A percentile compares a stretch with the other conserved stretches of the same genome.
Conservation (phyloP, 2,888 invertebrate genomes). For the Sphaerophoria rueppellii region DNA sequence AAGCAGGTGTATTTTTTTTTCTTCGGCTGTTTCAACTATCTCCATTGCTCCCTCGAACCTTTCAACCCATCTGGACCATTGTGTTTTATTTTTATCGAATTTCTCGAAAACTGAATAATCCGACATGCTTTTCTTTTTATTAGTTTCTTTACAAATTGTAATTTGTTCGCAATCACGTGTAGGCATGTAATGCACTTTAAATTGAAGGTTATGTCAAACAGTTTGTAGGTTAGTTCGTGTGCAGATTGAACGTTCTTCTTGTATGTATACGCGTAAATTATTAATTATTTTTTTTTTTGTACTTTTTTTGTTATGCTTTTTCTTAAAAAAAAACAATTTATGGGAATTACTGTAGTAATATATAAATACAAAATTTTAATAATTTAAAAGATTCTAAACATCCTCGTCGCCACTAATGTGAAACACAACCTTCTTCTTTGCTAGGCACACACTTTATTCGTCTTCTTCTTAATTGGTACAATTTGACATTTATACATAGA, state of each 20-base stretch:
- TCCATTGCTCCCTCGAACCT: slow-evolving; percentile 31
- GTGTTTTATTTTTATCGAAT: slow-evolving; percentile 21
- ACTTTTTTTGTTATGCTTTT: background rate
- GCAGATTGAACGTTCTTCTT: slow-evolving; percentile 2
- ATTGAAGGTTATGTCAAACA: slow-evolving; percentile 8
- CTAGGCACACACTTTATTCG: background rate
- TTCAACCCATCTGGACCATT: slow-evolving; percentile 37
- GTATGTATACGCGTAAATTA: background rate
- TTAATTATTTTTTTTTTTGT: background rate
- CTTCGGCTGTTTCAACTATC: slow-evolving; percentile 24
- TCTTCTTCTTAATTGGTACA: background rate
- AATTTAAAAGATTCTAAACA: background rate
- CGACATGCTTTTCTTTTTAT: background rate
- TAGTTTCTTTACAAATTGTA: too few relatives aligned
- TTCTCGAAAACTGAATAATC: slow-evolving; percentile 22
- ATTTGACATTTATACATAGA: background rate
- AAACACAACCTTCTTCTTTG: slow-evolving; percentile 11
- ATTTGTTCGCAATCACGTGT: background rate
- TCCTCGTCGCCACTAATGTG: slow-evolving; percentile 14
- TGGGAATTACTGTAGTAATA: background rate
- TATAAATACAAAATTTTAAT: background rate
- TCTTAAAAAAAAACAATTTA: background rate
- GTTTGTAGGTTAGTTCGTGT: background rate
- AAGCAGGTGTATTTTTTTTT: slow-evolving; percentile 27
- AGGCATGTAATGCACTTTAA: slow-evolving; percentile 4